phyloP scores from a whole-genome alignment of 2,113 vertebrate species.

The Procavia capensis region DNA sequence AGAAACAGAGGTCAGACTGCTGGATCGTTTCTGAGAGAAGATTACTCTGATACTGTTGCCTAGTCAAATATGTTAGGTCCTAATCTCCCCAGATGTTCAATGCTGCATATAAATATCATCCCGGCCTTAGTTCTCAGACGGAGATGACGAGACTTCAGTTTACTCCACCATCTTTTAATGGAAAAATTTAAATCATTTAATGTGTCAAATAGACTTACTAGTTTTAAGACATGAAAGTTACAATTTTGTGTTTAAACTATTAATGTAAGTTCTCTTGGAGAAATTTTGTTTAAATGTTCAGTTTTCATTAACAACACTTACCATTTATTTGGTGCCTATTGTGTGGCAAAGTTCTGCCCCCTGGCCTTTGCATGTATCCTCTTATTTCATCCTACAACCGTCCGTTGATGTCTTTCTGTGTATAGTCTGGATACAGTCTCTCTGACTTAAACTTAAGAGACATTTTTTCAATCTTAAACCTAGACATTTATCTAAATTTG shows the following conservation, averaged over 20 bases:
- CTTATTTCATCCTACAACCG: neutral
- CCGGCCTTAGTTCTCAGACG: too few species aligned
- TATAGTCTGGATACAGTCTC: neutral
- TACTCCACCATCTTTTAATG: too few species aligned
- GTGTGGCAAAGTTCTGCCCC: neutral
- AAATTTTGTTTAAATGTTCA: conserved; percentile 26
- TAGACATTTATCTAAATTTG: too few species aligned
- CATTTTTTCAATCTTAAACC: too few species aligned
- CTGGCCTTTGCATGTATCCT: neutral
- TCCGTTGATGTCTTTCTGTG: neutral
- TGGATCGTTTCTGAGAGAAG: too few species aligned
- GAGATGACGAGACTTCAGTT: too few species aligned
- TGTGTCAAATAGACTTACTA: conserved; percentile 35
- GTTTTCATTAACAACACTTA: conserved; percentile 21
- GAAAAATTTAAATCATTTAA: conserved; percentile 26
- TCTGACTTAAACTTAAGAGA: neutral
- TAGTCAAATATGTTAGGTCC: too few species aligned
- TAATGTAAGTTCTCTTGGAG: conserved; percentile 1
- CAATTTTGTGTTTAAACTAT: conserved; percentile 1
- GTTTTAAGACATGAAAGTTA: conserved; percentile 23
- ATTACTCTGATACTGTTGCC: too few species aligned
- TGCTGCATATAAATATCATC: too few species aligned
- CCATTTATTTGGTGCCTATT: neutral
- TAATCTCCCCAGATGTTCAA: too few species aligned
- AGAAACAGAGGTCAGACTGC: too few species aligned